Base-by-base conservation (phyloP, 2,113 vertebrate species). In the Syngnathus typhle region DNA sequence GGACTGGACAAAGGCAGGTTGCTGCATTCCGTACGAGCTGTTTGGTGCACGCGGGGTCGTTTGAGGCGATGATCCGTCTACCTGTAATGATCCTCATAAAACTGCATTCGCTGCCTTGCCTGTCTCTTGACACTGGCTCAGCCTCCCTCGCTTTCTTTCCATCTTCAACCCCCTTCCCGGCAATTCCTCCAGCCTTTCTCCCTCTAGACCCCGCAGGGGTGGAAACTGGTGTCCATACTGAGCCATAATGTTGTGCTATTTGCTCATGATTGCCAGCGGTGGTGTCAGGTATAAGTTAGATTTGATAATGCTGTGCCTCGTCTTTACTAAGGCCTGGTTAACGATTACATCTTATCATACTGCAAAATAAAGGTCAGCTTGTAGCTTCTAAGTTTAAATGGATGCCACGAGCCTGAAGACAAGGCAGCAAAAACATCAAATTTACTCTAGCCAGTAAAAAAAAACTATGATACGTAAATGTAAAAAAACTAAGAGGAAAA, bases 11-110 rank as follows among this genome's bases (percentile, higher is more conserved):
- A 6, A 1, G 21, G 69, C 83, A 75, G 75, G 80, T 79, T 77
- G 73, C 82, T 74, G 69, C 81, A 82, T 84, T 82, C 81, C 82
- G 79, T 80, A 82, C 81, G 78, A 77, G 81, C 77, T 54, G 77
- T 51, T 64, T 60, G 78, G 70, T 41, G 55, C 23, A 67, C 21
- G 55, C 16, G 51, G 82, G 79, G 82, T 86, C 78, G 76, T 87
- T 83, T 70, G 65, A 82, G 87, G 77, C 75, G 71, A 85, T 88
- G 80, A 88, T 83, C 75, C 72, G 76, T 89, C 87, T 84, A 38
- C 67, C 73, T 83, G 85, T 87, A 87, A 87, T 70, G 72, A 81
- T 74, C 69, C 70, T 76, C 81, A 83, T 82, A 86, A 88, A 87
- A 77, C 27, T 38, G 38, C 65, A 63, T 69, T 78, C 61, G 70